Conservation (phyloP, 2,113 vertebrate species). For the Equus quagga region DNA sequence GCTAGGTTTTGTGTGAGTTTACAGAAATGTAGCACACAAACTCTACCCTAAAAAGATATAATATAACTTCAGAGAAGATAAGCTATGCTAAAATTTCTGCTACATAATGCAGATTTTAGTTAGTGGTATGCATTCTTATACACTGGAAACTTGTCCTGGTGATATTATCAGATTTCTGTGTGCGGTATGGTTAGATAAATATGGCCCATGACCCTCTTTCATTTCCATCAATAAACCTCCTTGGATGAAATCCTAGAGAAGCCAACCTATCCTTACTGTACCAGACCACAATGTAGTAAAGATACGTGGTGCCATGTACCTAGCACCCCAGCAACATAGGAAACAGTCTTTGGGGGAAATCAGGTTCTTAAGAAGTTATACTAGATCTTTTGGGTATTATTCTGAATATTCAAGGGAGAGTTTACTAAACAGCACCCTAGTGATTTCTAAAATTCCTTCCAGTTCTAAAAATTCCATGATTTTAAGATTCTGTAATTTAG, state of each 20-base stretch:
- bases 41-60: neutral
- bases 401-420: neutral
- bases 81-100: neutral
- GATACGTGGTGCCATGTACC: neutral
- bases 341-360: neutral
- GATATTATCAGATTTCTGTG: neutral
- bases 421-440: conserved; percentile 4
- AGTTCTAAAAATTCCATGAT: conserved; percentile 43
- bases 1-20: neutral
- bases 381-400: neutral
- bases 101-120: neutral
- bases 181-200: neutral
- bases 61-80: neutral
- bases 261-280: neutral
- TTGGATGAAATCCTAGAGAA: neutral
- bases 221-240: neutral
- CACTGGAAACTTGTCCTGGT: neutral
- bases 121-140: neutral
- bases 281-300: neutral
- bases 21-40: neutral
- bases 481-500: conserved; percentile 45
- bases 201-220: neutral
- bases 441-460: conserved; percentile 31
- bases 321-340: neutral
- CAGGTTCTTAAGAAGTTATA: neutral